Base-by-base conservation (phyloP, 1,140 invertebrate genomes). In the Lineus longissimus region DNA sequence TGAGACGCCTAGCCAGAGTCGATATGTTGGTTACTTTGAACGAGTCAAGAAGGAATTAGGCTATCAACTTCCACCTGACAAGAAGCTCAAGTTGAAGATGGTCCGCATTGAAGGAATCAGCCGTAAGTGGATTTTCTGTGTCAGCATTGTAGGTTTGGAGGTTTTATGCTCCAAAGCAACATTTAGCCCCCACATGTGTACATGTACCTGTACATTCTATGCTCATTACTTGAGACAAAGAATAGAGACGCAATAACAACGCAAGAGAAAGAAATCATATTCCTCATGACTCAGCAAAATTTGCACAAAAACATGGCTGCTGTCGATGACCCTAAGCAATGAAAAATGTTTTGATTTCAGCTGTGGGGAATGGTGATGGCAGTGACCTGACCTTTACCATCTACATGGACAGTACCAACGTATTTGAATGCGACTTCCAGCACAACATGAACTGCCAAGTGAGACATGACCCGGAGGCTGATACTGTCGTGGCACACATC, bases 1-100 rank as follows among this genome's bases (percentile, higher is more conserved):
- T 4, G 85, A 86, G 73, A 86, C 83, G 56, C 83, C 83, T 2
- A 83, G 81, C 66, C 82, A 85, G 83, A 84, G 83, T 73, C 81
- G 85, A 13, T 86, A 84, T 76, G 84, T 86, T 23, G 81, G 80
- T 2, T 86, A 86, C 72, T 86, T 82, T 73, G 83, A 85, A 69
- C 75, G 75, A 57, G 71, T 86, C 30, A 82, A 82, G 63, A 80
- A 80, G 47, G 74, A 79, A 43, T 77, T 74, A 57, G 66, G 72
- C 64, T 71, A 80, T n/a, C 55, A 78, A 58, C 59, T 84, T 19
- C 85, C 84, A 0, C 74, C 73, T 19, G 71, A 75, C 31, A 76
- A 74, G 55, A 69, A 73, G 9, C 60, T 85, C n/a, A 76, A 77
- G 59, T 63, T 85, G 15, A 73, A 68, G 11, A 71, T 71, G 36